These are phyloP conservation scores for Fulica atra DNA, from an alignment of 2,113 vertebrate species.

Conservation along the genomic window DNA sequence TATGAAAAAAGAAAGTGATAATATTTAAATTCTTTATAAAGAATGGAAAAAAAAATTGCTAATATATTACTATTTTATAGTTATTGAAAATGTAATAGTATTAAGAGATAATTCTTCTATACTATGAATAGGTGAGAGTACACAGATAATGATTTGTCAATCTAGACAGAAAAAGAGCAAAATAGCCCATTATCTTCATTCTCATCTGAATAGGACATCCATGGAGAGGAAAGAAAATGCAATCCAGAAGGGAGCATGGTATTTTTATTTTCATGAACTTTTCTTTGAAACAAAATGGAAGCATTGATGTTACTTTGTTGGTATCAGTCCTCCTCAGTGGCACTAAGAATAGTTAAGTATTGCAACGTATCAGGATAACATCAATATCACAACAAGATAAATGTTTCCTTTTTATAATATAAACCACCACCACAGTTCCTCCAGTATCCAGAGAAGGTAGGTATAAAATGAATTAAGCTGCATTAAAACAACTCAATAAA, in stretches of 20 bases:
- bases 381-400: slow-evolving; percentile 2
- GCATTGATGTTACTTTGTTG: background rate
- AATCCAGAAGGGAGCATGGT: background rate
- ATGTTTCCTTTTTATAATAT: background rate
- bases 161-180: background rate
- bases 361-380: background rate
- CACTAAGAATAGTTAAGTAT: slow-evolving; percentile 4
- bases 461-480: background rate
- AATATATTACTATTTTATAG: background rate
- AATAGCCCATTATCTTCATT: slow-evolving; percentile 8
- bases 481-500: slow-evolving; percentile 1
- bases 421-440: background rate
- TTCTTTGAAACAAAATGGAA: slow-evolving; percentile 24
- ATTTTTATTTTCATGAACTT: slow-evolving; percentile 22
- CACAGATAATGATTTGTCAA: background rate
- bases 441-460: background rate
- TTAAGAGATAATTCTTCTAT: background rate
- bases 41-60: background rate
- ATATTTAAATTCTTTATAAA: background rate
- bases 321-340: background rate
- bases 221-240: background rate
- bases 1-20: background rate
- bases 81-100: background rate
- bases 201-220: background rate
- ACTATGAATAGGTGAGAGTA: background rate